Percentiles rank a stretch among this genome's conserved stretches.
These are phyloP conservation scores for Tholera decimalis DNA, from an alignment of 2,888 invertebrate genomes.

Conservation along the genomic window DNA sequence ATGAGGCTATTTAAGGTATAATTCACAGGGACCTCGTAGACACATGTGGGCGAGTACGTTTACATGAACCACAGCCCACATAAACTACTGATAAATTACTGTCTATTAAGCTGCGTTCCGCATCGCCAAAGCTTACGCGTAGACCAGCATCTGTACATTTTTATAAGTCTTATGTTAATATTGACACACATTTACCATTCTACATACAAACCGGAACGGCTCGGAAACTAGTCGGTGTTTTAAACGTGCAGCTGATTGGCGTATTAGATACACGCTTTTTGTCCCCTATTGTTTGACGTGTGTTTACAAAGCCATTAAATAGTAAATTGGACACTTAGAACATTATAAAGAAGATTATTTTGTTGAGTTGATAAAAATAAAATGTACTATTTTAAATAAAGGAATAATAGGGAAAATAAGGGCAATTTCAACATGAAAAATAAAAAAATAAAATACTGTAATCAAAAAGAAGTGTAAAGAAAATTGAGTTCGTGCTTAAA, in stretches of 20 bases:
- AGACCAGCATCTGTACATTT: conserved; percentile 15
- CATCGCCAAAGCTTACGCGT: conserved; percentile 15
- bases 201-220: conserved; percentile 51
- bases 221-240: conserved; percentile 19
- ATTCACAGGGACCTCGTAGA: conserved; percentile 10
- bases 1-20: conserved; percentile 5
- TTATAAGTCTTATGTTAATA: conserved; percentile 52
- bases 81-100: conserved; percentile 16
- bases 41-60: too few relatives aligned
- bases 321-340: conserved; percentile 26
- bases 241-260: conserved; percentile 43
- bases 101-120: conserved; percentile 7
- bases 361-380: conserved; percentile 18
- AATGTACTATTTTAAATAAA: too few relatives aligned
- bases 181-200: conserved; percentile 51
- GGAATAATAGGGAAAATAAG: conserved; percentile 18
- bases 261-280: conserved; percentile 23
- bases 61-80: conserved; percentile 36
- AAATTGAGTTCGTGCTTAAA: too few relatives aligned
- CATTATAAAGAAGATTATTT: conserved; percentile 20
- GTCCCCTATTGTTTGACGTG: conserved; percentile 5
- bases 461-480: too few relatives aligned
- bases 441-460: too few relatives aligned
- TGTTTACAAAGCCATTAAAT: conserved; percentile 28
- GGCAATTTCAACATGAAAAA: conserved; percentile 1